Base-by-base conservation (phyloP, 2,113 vertebrate genomes). In the Bufo gargarizans region DNA sequence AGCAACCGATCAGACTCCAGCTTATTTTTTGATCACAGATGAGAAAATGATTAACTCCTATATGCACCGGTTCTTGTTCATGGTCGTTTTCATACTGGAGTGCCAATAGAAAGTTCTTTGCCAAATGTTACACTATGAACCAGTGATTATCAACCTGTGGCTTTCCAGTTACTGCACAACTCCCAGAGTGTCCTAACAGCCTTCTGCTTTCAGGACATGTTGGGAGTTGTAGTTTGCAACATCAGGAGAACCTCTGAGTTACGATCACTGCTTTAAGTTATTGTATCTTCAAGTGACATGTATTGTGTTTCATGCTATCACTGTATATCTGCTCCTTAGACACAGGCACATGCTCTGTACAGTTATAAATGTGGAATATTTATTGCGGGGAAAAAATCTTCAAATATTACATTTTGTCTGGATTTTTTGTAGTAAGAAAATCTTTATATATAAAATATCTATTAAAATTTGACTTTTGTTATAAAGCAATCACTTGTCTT, bases 281-380 rank as follows among this genome's bases (percentile, higher is more conserved):
- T 91, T 94, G 93, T 77, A 65, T 20, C 14, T 53, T 61, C 90
- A 91, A 72, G 82, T 55, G 90, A 89, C 89, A 58, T 86, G 89
- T 69, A 71, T 90, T 88, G 80, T 88, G 81, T 10, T 90, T 86
- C 77, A 58, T 85, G 69, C 86, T 90, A 91, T 14, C 91, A 90
- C 89, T 89, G 89, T 61, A 90, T 86, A 89, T 80, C 81, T 65
- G 8, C 77, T n/a, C 90, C 50, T 89, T 65, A 83, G 91, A 89
- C 87, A 90, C 84, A 89, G 82, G 90, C 77, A 84, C 89, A 53
- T 86, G 82, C 77, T 91, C 90, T 91, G 90, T 92, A 91, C 77
- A 82, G 91, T 91, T 77, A 90, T 90, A 91, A 89, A 90, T 90
- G 89, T 2, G 84, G 61, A 90, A 89, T 94, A 94, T 94, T 95